Conservation (phyloP, 1,140 invertebrate species). For the Drosophila equinoxialis region DNA sequence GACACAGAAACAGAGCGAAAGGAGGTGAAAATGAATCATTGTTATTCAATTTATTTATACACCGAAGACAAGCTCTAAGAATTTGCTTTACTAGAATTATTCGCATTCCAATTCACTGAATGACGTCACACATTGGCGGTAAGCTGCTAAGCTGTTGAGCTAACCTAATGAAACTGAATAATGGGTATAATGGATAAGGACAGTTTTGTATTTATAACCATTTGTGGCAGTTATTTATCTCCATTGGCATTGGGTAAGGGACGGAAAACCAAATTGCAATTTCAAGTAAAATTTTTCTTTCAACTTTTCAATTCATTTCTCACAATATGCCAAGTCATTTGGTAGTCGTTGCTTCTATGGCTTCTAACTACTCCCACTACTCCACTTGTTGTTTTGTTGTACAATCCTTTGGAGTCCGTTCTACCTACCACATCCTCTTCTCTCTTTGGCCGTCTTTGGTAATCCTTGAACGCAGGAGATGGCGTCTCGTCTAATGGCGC, state of each 20-base stretch:
- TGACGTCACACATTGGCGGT: neutral
- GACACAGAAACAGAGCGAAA: too few species aligned
- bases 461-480: slow-evolving; percentile 57
- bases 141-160: neutral
- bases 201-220: neutral
- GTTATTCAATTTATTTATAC: too few species aligned
- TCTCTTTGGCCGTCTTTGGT: slow-evolving; percentile 38
- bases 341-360: neutral
- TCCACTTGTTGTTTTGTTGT: slow-evolving; percentile 11
- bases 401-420: slow-evolving; percentile 8
- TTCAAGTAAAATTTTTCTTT: neutral
- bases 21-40: too few species aligned
- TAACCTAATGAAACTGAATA: neutral
- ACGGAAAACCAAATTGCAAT: neutral
- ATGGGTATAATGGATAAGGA: neutral
- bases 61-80: too few species aligned
- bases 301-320: slow-evolving; percentile 7
- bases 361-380: slow-evolving; percentile 6
- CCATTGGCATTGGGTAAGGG: neutral
- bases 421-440: slow-evolving; percentile 1
- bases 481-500: slow-evolving; percentile 57
- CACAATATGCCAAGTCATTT: slow-evolving; percentile 10
- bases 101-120: neutral
- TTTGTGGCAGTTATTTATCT: neutral
- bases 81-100: neutral